These are phyloP conservation scores for Apis florea DNA, from an alignment of 1,140 invertebrate species.

Conservation along the genomic window DNA sequence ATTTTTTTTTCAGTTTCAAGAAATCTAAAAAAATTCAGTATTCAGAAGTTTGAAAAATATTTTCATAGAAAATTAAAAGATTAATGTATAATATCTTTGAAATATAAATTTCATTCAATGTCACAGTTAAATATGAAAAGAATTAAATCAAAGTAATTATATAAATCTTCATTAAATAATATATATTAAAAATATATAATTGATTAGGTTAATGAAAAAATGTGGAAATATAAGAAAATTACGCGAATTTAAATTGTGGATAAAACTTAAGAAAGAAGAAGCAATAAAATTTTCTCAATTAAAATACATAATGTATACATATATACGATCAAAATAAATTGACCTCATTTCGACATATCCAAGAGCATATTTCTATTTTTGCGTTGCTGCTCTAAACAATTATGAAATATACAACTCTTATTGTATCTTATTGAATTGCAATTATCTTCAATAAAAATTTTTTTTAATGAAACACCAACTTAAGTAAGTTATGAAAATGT, in stretches of 20 bases:
- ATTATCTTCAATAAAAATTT: background rate
- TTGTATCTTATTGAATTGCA: background rate
- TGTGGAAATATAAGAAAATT: background rate
- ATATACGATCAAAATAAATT: slow-evolving; percentile 6
- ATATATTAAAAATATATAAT: background rate
- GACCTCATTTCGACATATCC: background rate
- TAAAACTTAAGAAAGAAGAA: background rate
- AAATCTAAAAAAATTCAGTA: no score
- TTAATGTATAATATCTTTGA: no score
- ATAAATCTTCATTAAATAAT: no score
- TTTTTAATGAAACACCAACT: background rate
- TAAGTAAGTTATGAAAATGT: no score
- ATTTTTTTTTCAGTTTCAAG: no score
- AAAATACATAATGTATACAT: slow-evolving; percentile 4
- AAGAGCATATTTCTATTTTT: background rate
- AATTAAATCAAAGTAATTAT: no score
- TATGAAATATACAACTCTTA: background rate
- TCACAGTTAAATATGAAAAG: no score
- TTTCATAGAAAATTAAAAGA: no score
- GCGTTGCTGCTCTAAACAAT: background rate
- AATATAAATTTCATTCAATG: no score
- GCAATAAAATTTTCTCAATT: background rate
- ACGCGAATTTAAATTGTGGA: background rate
- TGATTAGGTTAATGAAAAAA: background rate
- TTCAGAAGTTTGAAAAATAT: no score